A percentile compares a stretch with the other conserved stretches of the same genome.
Conservation (phyloP, 2,888 invertebrate genomes). For the Neoascia interrupta region DNA sequence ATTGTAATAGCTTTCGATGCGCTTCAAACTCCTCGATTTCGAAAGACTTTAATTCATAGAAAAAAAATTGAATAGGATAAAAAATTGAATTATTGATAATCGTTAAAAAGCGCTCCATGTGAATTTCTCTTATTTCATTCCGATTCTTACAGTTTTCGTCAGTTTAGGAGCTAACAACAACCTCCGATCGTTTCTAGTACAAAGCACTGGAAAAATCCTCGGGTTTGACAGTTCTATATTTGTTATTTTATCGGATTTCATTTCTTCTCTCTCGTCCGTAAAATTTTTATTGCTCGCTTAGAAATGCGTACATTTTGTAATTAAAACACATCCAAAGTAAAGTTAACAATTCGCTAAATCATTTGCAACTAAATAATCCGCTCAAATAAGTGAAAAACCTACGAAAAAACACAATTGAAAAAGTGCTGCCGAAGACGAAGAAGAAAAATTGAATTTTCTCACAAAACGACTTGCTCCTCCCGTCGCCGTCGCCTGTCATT, state of each 20-base stretch:
- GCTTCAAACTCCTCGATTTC: neutral
- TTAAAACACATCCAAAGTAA: constrained; percentile 23
- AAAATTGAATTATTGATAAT: neutral
- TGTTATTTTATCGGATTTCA: constrained; percentile 63
- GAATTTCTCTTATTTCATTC: too few species aligned
- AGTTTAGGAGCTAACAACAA: too few species aligned
- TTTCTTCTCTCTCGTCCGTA: constrained; percentile 56
- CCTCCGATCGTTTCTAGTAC: constrained; percentile 27
- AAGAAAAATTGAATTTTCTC: constrained; percentile 59
- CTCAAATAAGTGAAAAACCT: constrained; percentile 7
- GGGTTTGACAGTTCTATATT: constrained; percentile 61
- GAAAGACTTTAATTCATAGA: neutral
- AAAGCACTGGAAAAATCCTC: constrained; percentile 6
- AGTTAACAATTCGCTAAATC: constrained; percentile 35
- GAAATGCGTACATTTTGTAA: constrained; percentile 56
- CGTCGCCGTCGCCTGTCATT: constrained; percentile 40
- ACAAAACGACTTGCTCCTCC: constrained; percentile 44
- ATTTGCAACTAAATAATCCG: constrained; percentile 34
- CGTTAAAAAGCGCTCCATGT: too few species aligned
- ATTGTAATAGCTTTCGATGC: constrained; percentile 23
- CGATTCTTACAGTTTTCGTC: neutral
- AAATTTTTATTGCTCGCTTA: constrained; percentile 57
- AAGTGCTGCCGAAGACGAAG: constrained; percentile 15
- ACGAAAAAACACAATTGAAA: constrained; percentile 35
- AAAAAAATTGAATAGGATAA: neutral